Conservation (phyloP, 2,113 vertebrate species). For the Pungitius pungitius region DNA sequence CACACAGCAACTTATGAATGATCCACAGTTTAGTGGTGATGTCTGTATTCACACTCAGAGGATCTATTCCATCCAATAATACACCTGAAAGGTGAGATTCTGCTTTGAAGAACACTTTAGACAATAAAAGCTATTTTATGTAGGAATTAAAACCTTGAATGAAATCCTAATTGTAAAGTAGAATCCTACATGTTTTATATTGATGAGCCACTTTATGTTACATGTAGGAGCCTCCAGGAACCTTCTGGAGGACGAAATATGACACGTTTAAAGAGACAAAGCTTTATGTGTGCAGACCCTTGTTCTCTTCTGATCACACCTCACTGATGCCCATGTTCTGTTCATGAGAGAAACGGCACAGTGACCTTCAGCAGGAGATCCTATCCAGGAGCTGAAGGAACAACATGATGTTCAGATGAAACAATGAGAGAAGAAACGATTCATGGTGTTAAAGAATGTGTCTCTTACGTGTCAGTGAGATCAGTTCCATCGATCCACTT, state of each 20-base stretch:
- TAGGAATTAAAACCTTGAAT: no score
- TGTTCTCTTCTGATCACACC: accelerated
- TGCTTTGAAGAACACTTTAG: no score
- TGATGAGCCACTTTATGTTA: not conserved
- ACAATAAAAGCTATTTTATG: no score
- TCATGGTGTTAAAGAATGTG: not conserved
- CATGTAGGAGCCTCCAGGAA: not conserved
- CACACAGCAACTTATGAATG: no score
- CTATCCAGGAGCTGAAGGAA: conserved; percentile 19
- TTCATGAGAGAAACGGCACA: not conserved
- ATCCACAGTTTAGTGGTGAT: no score
- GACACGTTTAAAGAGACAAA: conserved; percentile 18
- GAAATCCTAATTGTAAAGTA: no score
- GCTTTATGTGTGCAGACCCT: conserved; percentile 37
- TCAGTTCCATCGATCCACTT: conserved; percentile 39
- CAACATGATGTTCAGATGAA: not conserved
- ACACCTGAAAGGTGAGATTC: no score
- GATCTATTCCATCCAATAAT: no score
- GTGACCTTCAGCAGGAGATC: accelerated
- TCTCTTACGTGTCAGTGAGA: conserved; percentile 4
- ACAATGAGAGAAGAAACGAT: not conserved
- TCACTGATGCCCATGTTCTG: not conserved
- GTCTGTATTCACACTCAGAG: no score
- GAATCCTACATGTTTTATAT: no score
- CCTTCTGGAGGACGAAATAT: not conserved